phyloP scores from a whole-genome alignment of 2,888 invertebrate species.

The Napeogenes sylphis region DNA sequence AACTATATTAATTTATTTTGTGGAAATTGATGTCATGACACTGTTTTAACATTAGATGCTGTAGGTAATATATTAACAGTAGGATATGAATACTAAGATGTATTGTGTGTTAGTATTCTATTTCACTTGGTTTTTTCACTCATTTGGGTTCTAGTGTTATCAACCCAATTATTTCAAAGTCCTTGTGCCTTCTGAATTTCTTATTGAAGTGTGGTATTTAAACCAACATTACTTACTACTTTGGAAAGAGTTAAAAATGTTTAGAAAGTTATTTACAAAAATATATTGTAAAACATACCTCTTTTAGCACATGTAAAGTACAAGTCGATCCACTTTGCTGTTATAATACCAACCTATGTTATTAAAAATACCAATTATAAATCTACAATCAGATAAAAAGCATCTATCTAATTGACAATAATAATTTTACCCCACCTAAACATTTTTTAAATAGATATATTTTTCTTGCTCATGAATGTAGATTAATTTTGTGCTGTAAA shows the following conservation, averaged over 20 bases:
- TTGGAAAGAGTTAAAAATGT: constrained; percentile 5
- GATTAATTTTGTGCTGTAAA: constrained; percentile 27
- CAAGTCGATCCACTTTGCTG: constrained; percentile 12
- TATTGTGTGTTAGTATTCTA: constrained; percentile 23
- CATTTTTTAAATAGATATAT: constrained; percentile 39
- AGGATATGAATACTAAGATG: constrained; percentile 23
- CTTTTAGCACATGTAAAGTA: constrained; percentile 18
- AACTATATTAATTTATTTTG: constrained; percentile 8
- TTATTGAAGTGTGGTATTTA: constrained; percentile 30
- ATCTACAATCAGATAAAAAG: constrained; percentile 20
- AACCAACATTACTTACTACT: constrained; percentile 15
- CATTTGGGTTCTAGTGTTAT: constrained; percentile 18
- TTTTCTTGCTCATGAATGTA: constrained; percentile 50
- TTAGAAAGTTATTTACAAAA: constrained; percentile 17
- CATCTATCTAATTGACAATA: constrained; percentile 47
- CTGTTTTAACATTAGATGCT: constrained; percentile 22
- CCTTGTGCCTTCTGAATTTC: constrained; percentile 39
- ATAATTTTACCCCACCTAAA: constrained; percentile 53
- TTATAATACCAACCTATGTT: constrained; percentile 16
- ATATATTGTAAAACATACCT: constrained; percentile 16
- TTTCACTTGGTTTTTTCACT: constrained; percentile 9
- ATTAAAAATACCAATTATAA: constrained; percentile 15
- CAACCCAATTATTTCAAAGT: constrained; percentile 30
- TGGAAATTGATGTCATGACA: constrained; percentile 20
- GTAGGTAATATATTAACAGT: constrained; percentile 20